phyloP scores from a whole-genome alignment of 53 echinoderm and acorn worm genomes.

The Hippasteria phrygiana region DNA sequence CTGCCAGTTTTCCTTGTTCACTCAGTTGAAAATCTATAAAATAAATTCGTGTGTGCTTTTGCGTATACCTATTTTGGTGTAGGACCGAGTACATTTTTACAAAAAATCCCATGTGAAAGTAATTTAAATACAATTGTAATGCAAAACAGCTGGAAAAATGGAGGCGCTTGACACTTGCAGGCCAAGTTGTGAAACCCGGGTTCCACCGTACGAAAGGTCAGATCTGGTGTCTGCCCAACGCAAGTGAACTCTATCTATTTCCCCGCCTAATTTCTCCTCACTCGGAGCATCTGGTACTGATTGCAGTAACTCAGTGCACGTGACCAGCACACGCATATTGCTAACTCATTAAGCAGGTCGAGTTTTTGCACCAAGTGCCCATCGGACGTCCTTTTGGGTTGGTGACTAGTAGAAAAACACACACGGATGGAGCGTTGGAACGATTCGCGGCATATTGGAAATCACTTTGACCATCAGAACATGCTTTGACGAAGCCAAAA shows the following conservation, averaged over 20 bases:
- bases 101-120: too few relatives aligned
- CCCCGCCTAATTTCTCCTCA: not conserved
- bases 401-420: not conserved
- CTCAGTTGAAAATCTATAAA: too few relatives aligned
- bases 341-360: conserved; percentile 19
- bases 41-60: too few relatives aligned
- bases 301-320: not conserved
- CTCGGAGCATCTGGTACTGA: conserved; percentile 1
- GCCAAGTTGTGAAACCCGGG: too few relatives aligned
- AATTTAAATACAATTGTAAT: too few relatives aligned
- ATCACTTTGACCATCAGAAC: not conserved
- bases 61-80: too few relatives aligned
- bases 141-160: too few relatives aligned
- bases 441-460: not conserved
- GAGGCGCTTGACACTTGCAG: too few relatives aligned
- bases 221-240: not conserved
- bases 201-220: too few relatives aligned
- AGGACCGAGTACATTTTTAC: too few relatives aligned
- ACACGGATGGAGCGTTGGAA: not conserved
- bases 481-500: not conserved
- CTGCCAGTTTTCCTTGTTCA: too few relatives aligned
- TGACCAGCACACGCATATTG: conserved; percentile 7
- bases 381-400: not conserved
- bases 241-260: not conserved
- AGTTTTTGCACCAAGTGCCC: not conserved